A percentile compares a stretch with the other conserved stretches of the same genome.
phyloP scores from a whole-genome alignment of 1,140 invertebrate species.

The Grapholita molesta region DNA sequence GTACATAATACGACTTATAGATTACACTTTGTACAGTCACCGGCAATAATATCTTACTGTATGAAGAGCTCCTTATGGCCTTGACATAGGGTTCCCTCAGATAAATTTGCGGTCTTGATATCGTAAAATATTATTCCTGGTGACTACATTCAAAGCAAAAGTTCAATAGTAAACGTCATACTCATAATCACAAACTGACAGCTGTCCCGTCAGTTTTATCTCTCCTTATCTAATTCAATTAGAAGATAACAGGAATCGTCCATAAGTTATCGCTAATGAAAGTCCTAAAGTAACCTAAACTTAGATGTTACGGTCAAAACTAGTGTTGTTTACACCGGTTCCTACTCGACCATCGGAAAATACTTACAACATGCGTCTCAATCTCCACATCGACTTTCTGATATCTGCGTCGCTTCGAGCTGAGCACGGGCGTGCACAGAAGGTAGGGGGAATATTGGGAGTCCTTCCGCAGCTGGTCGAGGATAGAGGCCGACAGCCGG shows the following conservation, averaged over 20 bases:
- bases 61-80: too few species aligned
- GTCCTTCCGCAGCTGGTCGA: constrained; percentile 79
- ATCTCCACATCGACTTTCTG: constrained; percentile 89
- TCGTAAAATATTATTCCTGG: too few species aligned
- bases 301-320: too few species aligned
- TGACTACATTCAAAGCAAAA: too few species aligned
- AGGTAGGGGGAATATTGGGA: constrained; percentile 78
- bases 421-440: constrained; percentile 88
- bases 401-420: constrained; percentile 82
- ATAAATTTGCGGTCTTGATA: too few species aligned
- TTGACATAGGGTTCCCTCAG: too few species aligned
- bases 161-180: not conserved
- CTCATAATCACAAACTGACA: not conserved
- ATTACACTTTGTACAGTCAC: too few species aligned
- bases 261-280: not conserved
- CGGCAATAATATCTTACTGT: too few species aligned
- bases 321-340: too few species aligned
- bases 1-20: too few species aligned
- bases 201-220: not conserved
- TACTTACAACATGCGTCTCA: constrained; percentile 91
- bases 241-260: not conserved
- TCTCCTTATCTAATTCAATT: not conserved
- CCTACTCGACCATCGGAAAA: not conserved
- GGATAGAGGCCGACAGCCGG: constrained; percentile 66
- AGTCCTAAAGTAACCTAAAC: not conserved